Percentiles rank a stretch among this genome's conserved stretches.
Conservation (phyloP, 2,888 invertebrate species). For the Spatulosminthurus flaviceps region DNA sequence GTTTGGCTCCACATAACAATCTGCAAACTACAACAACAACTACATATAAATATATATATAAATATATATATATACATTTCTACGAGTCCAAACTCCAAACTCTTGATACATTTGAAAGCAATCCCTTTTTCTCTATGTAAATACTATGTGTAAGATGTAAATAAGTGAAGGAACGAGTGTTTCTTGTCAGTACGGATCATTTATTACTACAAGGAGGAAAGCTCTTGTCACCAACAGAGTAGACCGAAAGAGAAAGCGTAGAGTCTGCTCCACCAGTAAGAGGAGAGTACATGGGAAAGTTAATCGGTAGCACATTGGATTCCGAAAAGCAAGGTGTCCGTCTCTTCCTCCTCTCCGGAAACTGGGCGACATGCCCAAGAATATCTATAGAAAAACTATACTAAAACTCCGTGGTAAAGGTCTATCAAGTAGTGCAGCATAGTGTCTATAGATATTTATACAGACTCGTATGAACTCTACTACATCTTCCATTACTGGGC, state of each 20-base stretch:
- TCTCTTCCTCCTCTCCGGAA: slow-evolving; percentile 14
- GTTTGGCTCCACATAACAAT: too few species aligned
- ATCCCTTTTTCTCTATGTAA: not conserved
- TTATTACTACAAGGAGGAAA: slow-evolving; percentile 28
- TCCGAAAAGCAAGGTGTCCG: slow-evolving; percentile 5
- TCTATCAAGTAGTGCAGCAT: too few species aligned
- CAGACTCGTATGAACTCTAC: not conserved
- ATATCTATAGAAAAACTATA: not conserved
- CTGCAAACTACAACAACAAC: too few species aligned
- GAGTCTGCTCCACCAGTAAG: not conserved
- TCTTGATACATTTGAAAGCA: not conserved
- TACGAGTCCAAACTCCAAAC: too few species aligned
- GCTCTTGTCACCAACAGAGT: slow-evolving; percentile 7
- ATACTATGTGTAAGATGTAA: slow-evolving; percentile 1
- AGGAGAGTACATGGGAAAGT: not conserved
- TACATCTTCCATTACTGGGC: too few species aligned
- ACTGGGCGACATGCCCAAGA: slow-evolving; percentile 14
- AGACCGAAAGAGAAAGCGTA: too few species aligned
- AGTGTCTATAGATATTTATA: too few species aligned
- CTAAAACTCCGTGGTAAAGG: too few species aligned
- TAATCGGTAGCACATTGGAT: slow-evolving; percentile 19
- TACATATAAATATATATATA: too few species aligned
- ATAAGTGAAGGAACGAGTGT: slow-evolving; percentile 36
- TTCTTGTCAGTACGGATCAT: slow-evolving; percentile 35
- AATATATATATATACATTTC: too few species aligned